phyloP scores from a whole-genome alignment of 1,140 invertebrate species.

The Anastatus disparis region DNA sequence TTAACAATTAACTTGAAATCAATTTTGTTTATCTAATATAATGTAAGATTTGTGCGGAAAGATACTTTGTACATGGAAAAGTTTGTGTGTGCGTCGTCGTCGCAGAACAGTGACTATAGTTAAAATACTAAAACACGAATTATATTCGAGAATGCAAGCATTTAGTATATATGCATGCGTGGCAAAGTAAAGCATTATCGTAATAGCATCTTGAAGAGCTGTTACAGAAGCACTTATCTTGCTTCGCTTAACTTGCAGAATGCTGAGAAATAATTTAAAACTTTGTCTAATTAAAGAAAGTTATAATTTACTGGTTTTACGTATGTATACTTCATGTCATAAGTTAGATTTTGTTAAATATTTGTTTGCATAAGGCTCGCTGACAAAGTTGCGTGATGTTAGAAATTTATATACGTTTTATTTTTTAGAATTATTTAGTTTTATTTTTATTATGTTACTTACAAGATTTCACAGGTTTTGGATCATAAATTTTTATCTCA shows the following conservation, averaged over 20 bases:
- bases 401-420: too few species aligned
- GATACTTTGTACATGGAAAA: background rate
- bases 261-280: constrained; percentile 20
- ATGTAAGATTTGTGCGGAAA: background rate
- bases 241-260: background rate
- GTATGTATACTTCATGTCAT: too few species aligned
- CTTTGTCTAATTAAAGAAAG: constrained; percentile 14
- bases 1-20: too few species aligned
- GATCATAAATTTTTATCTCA: too few species aligned
- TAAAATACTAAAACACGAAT: background rate
- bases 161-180: constrained; percentile 4
- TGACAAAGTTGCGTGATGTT: too few species aligned
- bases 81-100: constrained; percentile 5
- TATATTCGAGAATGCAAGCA: background rate
- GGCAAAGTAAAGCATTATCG: constrained; percentile 30
- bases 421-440: too few species aligned
- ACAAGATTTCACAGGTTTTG: too few species aligned
- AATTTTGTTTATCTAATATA: too few species aligned
- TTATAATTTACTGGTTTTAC: background rate
- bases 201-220: constrained; percentile 28
- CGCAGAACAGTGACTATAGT: too few species aligned
- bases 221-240: constrained; percentile 2
- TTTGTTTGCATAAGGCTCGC: too few species aligned
- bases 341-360: too few species aligned
- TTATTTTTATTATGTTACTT: too few species aligned